Base-by-base conservation (phyloP, 1,140 invertebrate species). In the Drosophila nigromelanica region DNA sequence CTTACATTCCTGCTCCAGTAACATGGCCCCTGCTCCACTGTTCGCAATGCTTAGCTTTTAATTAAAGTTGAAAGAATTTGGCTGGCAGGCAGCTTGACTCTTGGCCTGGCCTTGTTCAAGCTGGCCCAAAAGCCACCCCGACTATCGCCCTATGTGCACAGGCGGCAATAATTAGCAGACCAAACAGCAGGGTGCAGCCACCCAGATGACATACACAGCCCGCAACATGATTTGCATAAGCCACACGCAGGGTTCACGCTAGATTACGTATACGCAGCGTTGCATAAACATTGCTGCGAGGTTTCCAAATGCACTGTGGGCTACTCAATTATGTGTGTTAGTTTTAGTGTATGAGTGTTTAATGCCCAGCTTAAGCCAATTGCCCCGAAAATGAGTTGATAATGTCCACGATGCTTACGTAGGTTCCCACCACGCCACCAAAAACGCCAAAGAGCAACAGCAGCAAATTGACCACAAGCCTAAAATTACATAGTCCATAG, bases 361-460 rank as follows among this genome's bases (percentile, higher is more conserved):
- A 70, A 62, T 54, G 43, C n/a, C 11, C 2, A 42, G 18, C 18
- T 11, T 37, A 72, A 37, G 47, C 52, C 27, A 72, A 10, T 43
- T 35, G n/a, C 8, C 30, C 45, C 30, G 59, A 27, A n/a, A 68
- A 54, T 3, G 81, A 83, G 8, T 69, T 63, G 24, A 95, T 80
- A 64, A 96, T 96, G 62, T 94, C 94, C 7, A 92, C 67, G 2
- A 96, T 90, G 59, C 95, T 95, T 1, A 95, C 94, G 80, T 95
- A 95, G 0, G 95, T 96, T 33, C 96, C 96, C 27, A 95, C 93
- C 0, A 95, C 75, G 14, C 96, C 93, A 0, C 95, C 95, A 6
- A 95, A 64, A 5, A 95, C 61, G 1, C 96, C 96, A 56, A 96
- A 94, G 0, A 94, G 27, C 30, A 96, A 93, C 1, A 96, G 90